These are phyloP conservation scores for Psittacula cyanocephala DNA, from an alignment of 2,113 vertebrate genomes.

Conservation along the genomic window DNA sequence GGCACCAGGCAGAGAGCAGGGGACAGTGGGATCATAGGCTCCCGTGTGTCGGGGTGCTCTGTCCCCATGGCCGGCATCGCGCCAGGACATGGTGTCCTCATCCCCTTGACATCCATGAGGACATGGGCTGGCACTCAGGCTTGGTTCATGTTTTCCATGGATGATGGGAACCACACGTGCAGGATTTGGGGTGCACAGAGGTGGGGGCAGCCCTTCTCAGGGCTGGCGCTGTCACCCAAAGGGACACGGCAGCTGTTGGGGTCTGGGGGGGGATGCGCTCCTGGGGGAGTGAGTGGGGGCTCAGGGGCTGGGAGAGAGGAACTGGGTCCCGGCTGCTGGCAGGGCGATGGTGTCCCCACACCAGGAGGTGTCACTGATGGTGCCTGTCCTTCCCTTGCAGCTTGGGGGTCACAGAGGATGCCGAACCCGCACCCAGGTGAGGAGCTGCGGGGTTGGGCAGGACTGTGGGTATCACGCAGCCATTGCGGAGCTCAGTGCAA, in stretches of 20 bases:
- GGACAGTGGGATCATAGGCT: not conserved
- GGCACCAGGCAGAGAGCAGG: rapidly evolving
- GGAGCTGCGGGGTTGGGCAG: rapidly evolving
- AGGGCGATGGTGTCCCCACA: rapidly evolving
- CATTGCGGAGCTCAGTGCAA: not conserved
- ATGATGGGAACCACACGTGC: rapidly evolving
- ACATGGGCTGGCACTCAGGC: rapidly evolving
- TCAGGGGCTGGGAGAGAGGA: not conserved
- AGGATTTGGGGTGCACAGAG: not conserved
- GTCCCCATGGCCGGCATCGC: not conserved
- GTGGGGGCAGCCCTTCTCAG: rapidly evolving
- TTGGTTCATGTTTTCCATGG: not conserved
- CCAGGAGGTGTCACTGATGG: not conserved
- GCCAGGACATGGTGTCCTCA: not conserved
- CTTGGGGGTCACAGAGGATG: not conserved
- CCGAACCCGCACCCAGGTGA: conserved; percentile 32
- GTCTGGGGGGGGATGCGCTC: rapidly evolving
- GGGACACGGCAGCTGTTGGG: rapidly evolving
- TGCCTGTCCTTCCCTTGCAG: conserved; percentile 41
- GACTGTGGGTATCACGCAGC: not conserved
- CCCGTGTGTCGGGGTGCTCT: rapidly evolving
- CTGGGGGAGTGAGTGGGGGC: rapidly evolving
- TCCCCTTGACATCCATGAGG: rapidly evolving
- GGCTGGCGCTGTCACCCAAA: rapidly evolving
- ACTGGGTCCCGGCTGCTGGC: not conserved